A percentile compares a stretch with the other conserved stretches of the same genome.
Evolutionary conservation across 2,797 vertebrate genomes (phyloP).

Genomic region (Gouania willdenowi): DNA sequence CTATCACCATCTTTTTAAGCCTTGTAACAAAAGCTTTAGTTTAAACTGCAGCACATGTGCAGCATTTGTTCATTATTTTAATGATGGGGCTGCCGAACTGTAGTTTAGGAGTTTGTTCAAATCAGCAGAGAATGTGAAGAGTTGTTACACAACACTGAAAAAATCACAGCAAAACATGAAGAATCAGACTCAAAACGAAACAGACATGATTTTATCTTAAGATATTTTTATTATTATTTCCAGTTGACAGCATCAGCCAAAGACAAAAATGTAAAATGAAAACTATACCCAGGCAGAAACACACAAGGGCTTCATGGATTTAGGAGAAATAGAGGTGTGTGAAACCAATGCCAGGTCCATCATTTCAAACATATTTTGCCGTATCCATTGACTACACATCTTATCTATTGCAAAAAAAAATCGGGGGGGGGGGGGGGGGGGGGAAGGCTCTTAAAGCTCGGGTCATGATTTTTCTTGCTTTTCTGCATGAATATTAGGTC

Average conservation of each 20-base stretch:
- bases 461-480: constrained; percentile 8
- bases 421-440: constrained; percentile 17
- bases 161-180: too few relatives aligned
- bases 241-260: constrained; percentile 72
- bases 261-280: constrained; percentile 60
- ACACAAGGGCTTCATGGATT: constrained; percentile 28
- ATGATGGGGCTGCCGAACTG: too few relatives aligned
- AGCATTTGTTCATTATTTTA: too few relatives aligned
- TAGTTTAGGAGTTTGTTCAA: too few relatives aligned
- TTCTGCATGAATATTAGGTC: constrained; percentile 13
- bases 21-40: too few relatives aligned
- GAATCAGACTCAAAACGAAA: neutral
- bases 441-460: constrained; percentile 11
- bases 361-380: constrained; percentile 48
- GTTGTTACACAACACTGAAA: constrained; percentile 1
- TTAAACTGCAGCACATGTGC: too few relatives aligned
- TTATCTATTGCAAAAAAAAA: constrained; percentile 49
- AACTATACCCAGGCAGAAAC: constrained; percentile 40
- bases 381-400: constrained; percentile 43
- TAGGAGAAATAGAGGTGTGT: constrained; percentile 26
- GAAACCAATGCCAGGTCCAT: constrained; percentile 38
- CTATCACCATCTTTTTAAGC: too few relatives aligned
- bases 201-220: constrained; percentile 49
- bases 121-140: too few relatives aligned
- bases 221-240: constrained; percentile 75